phyloP scores from a whole-genome alignment of 2,113 vertebrate genomes.

The Sinosuthora webbiana region DNA sequence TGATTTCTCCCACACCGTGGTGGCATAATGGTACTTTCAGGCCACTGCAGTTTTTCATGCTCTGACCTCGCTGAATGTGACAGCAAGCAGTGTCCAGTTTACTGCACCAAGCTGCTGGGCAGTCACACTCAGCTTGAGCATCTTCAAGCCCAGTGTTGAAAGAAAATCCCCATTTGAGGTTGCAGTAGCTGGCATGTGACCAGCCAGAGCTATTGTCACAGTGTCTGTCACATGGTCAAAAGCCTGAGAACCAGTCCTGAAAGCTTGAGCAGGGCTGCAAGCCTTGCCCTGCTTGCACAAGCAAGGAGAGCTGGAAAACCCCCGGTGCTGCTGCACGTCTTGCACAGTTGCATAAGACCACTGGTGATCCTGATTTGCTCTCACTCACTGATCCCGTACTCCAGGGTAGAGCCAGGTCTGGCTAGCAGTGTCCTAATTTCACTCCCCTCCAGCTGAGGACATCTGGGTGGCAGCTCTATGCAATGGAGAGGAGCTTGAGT shows the following conservation, averaged over 20 bases:
- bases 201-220: background rate
- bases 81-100: background rate
- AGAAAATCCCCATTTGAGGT: background rate
- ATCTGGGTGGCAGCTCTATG: background rate
- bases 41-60: background rate
- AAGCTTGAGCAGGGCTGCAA: background rate
- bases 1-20: background rate
- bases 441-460: background rate
- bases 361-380: background rate
- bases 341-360: background rate
- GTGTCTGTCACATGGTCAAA: background rate
- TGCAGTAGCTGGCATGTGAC: background rate
- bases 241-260: background rate
- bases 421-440: background rate
- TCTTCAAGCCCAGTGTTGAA: background rate
- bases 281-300: background rate
- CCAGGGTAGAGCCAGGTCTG: background rate
- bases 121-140: background rate
- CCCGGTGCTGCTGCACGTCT: rapidly evolving
- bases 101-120: background rate
- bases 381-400: rapidly evolving
- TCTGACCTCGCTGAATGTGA: background rate
- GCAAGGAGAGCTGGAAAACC: background rate
- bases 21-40: background rate
- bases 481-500: background rate